Evolutionary conservation across 2,888 invertebrate genomes (phyloP).

Genomic region (Epiblema foenella): DNA sequence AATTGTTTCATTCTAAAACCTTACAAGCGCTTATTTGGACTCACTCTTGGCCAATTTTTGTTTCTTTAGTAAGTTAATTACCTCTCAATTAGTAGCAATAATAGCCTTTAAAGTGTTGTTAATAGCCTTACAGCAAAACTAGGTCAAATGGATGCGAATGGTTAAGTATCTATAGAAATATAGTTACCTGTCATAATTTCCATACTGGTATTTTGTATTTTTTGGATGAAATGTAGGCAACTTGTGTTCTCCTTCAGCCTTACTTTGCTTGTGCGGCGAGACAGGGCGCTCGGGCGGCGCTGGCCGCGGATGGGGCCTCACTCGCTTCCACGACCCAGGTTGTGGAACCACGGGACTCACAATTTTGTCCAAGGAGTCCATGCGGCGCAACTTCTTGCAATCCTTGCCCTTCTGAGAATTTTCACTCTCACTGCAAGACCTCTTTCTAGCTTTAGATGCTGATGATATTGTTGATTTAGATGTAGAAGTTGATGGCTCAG

Average conservation of each 20-base stretch:
- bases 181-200: slow-evolving; percentile 94
- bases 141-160: slow-evolving; percentile 15
- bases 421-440: slow-evolving; percentile 84
- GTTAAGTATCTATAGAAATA: neutral
- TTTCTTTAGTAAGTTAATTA: slow-evolving; percentile 4
- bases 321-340: slow-evolving; percentile 92
- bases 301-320: slow-evolving; percentile 67
- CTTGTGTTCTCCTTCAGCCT: slow-evolving; percentile 73
- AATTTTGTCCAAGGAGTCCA: slow-evolving; percentile 93
- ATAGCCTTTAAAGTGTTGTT: slow-evolving; percentile 19
- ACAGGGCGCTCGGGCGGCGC: slow-evolving; percentile 77
- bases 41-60: neutral
- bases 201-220: slow-evolving; percentile 94
- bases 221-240: slow-evolving; percentile 89
- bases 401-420: slow-evolving; percentile 82
- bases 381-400: slow-evolving; percentile 85
- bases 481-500: slow-evolving; percentile 68
- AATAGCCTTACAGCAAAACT: slow-evolving; percentile 24
- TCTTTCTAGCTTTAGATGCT: slow-evolving; percentile 68
- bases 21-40: too few species aligned
- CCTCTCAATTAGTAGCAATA: slow-evolving; percentile 5
- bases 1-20: too few species aligned
- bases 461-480: slow-evolving; percentile 5
- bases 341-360: slow-evolving; percentile 96
- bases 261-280: slow-evolving; percentile 74